phyloP scores from a whole-genome alignment of 2,797 vertebrate genomes.

The Chiloscyllium punctatum region DNA sequence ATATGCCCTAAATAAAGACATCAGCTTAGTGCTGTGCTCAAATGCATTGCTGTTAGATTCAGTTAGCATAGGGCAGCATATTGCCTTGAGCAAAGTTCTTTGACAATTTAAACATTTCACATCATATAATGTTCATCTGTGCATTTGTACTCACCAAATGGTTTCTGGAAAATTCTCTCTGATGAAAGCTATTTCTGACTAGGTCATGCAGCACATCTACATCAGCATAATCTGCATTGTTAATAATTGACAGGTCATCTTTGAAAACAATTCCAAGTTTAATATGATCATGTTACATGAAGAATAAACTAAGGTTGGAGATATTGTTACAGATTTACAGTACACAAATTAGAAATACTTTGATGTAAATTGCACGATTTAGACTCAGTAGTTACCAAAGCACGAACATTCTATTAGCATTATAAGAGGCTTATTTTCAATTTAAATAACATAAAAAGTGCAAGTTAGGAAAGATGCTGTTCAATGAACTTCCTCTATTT shows the following conservation, averaged over 20 bases:
- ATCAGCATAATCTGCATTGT: slow-evolving; percentile 30
- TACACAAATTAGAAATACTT: neutral
- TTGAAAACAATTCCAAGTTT: neutral
- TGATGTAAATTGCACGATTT: neutral
- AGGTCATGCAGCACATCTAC: neutral
- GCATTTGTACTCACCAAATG: neutral
- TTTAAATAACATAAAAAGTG: neutral
- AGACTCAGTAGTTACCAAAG: neutral
- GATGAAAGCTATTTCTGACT: slow-evolving; percentile 13
- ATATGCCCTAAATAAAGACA: neutral
- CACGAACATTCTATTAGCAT: neutral
- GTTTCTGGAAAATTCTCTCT: slow-evolving; percentile 22
- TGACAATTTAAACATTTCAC: slow-evolving; percentile 4
- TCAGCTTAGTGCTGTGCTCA: neutral
- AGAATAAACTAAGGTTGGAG: neutral
- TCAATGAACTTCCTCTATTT: neutral
- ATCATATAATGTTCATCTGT: slow-evolving; percentile 1
- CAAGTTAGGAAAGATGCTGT: neutral
- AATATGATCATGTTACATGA: slow-evolving; percentile 23
- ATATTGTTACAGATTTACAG: slow-evolving; percentile 31
- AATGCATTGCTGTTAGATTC: neutral
- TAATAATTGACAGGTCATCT: slow-evolving; percentile 37
- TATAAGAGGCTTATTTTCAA: neutral
- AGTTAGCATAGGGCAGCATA: neutral
- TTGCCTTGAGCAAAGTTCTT: neutral